phyloP scores from a whole-genome alignment of 2,113 vertebrate species.

The Notiomystis cincta region DNA sequence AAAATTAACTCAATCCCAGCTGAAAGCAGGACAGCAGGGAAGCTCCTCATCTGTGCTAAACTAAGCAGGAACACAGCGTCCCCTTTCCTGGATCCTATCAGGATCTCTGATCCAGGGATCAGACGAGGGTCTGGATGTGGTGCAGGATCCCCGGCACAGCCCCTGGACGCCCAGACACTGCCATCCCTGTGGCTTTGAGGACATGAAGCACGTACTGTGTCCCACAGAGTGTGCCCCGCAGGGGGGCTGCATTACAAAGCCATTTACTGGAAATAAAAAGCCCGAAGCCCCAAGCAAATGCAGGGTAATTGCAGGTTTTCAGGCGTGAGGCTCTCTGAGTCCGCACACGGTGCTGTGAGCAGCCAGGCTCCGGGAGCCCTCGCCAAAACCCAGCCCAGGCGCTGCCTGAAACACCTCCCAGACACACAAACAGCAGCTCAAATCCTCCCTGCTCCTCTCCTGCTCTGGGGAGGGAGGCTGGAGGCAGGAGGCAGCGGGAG shows the following conservation, averaged over 20 bases:
- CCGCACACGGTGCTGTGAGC: rapidly evolving
- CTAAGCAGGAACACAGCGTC: rapidly evolving
- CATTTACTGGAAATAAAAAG: neutral
- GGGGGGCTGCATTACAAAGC: neutral
- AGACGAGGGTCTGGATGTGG: rapidly evolving
- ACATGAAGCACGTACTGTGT: rapidly evolving
- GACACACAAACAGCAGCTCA: neutral
- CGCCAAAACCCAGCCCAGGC: neutral
- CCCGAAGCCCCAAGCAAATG: neutral
- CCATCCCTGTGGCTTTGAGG: neutral
- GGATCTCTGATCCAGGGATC: neutral
- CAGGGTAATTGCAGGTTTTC: neutral
- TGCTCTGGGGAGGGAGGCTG: neutral
- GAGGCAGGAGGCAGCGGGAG: neutral
- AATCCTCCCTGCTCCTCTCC: neutral
- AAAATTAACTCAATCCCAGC: neutral
- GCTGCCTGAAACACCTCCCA: neutral
- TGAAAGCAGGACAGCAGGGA: neutral
- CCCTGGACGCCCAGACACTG: rapidly evolving
- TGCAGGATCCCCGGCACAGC: rapidly evolving
- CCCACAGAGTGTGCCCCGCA: rapidly evolving
- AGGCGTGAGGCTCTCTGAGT: neutral
- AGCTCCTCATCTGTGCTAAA: neutral
- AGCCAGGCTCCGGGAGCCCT: neutral
- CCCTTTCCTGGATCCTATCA: neutral